Base-by-base conservation (phyloP, 2,113 vertebrate genomes). In the Sialia sialis region DNA sequence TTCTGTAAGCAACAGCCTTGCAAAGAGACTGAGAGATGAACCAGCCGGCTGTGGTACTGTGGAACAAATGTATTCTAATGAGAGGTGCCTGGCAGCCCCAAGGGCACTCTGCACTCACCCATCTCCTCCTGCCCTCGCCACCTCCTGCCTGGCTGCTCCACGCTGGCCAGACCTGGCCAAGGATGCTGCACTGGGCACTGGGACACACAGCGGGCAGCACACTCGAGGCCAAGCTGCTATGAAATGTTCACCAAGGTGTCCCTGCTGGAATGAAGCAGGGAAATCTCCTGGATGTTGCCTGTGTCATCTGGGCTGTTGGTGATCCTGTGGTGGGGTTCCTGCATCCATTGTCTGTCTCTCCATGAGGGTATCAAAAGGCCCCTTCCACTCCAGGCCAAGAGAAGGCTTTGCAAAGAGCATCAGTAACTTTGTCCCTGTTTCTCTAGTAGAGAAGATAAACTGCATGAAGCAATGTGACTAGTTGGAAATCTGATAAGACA, bases 1-100 rank as follows among this genome's bases (percentile, higher is more conserved):
- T 98, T 99, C 99, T 99, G 98, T 98, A 98, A 98, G 96, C 98
- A 97, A 96, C 97, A 98, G 98, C 96, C 94, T 97, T 64, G 95
- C 55, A 52, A 62, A 90, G 97, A 97, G 84, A 13, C 64, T 7
- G 49, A 49, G 89, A 85, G 70, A 89, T 43, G 87, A 98, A 98
- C 97, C 98, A 98, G 98, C 98, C 98, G 98, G 98, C 98, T 96
- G 97, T 97, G 98, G 98, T 98, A 97, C 84, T 94, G 98, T 97
- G 98, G 98, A 98, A 98, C 98, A 98, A 99, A 99, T 98, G 97
- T 97, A 95, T 98, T 97, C 98, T 98, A 98, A 98, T 98, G 98
- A 98, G 98, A 98, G 98, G 97, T 98, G 97, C 98, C 98, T 96
- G 91, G 86, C 95, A 96, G 96, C 98, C 98, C 97, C 97, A 91